Evolutionary conservation across 2,797 vertebrate species (phyloP), one percentile per base, ranked within the genome.

Genomic region (Euthynnus affinis): DNA sequence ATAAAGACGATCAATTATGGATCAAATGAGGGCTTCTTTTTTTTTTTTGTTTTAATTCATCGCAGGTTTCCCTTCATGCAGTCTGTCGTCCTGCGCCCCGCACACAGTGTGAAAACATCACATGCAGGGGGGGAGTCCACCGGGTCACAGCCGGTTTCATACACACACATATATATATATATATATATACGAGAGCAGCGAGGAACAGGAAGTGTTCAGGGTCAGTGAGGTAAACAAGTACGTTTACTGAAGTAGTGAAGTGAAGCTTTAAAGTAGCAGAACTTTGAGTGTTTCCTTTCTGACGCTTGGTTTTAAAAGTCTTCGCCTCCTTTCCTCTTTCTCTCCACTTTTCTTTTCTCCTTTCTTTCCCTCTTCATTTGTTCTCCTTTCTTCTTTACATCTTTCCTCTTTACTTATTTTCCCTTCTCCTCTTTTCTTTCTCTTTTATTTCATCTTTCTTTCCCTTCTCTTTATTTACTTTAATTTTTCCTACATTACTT

Each of bases 1-100:
- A 93, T 92, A 88, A 89, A 92, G 88, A 78, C 79, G 42, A 95
- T 95, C 94, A 95, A 96, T 96, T 95, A 96, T 95, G 92, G 93
- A 96, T 96, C 92, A 95, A 95, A 94, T 93, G 87, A 89, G 78
- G 61, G 67, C 71, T 82, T 76, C 57, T 79, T 37, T 83, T 91
- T 29, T 5, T 29, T 29, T 29, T 91, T 29, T 5, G 3, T 29
- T 29, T 92, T 90, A 82, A 86, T 91, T 90, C 87, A 74, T 76
- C 61, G 60, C 71, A 34, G 70, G 52, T 63, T 84, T 70, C 62
- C 57, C 60, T 64, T 72, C 22, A 15, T 61, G 23, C 79, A 48
- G 64, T 52, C 65, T 48, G 85, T 71, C 80, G 71, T 61, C 61
- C 40, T 56, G 63, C 29, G 51, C 65, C 5, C 65, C 5, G 27